Evolutionary conservation across 2,113 vertebrate species (phyloP), one percentile per base, ranked within the genome.

Genomic region (Leucosticte australis): DNA sequence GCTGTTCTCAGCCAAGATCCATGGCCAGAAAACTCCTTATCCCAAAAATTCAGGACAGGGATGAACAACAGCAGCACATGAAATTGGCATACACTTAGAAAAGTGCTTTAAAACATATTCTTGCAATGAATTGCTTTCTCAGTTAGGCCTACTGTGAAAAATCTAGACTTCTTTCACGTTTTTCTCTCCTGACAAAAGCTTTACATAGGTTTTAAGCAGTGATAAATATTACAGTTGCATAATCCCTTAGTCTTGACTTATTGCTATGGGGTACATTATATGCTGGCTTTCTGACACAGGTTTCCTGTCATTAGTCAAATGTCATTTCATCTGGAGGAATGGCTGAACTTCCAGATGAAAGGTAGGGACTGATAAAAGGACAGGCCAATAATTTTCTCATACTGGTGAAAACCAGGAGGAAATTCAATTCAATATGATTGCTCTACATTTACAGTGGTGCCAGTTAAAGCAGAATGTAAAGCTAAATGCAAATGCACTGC

Each of bases 251-350:
- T 64, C 62, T 64, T 81, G 87, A 91, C 28, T 49, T 78, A 83
- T 55, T 89, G 49, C 33, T 76, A 2, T 19, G 35, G 30, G 30
- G 35, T 70, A 44, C 0, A 1, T 52, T 82, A 52, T 18, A 60
- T 11, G 47, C 52, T 87, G 60, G 9, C 73, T 88, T 89, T 70
- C 56, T 94, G 78, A 82, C 52, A 33, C 49, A 87, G 41, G 5
- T 71, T 96, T 94, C 90, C 74, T 91, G 89, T 55, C 81, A 82
- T 87, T 89, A 82, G 60, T 89, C 69, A 93, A 94, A 87, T 0
- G 1, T 81, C 26, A 71, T 89, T 91, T 84, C 42, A 89, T 39
- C 42, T 68, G 39, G 46, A 91, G 8, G 49, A 91, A 71, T 28
- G 57, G 30, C 44, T 92, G 80, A 67, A 92, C 26, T 68, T 71